Base-by-base conservation (phyloP, 2,888 invertebrate species). In the Pristionchus entomophagus region DNA sequence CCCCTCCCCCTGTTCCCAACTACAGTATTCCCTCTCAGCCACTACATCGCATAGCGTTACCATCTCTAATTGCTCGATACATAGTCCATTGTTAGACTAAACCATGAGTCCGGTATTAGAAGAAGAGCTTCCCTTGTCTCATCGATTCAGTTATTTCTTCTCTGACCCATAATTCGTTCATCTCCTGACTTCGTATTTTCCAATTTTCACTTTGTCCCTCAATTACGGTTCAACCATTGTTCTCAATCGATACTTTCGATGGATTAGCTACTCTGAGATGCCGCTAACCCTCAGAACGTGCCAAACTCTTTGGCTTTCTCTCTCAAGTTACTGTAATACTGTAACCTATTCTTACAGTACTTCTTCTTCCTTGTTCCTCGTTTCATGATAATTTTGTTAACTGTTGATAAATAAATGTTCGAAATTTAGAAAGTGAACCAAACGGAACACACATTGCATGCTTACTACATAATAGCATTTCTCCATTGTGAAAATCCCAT, bases 131-230 rank as follows among this genome's bases (percentile, higher is more conserved):
- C n/a, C n/a, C n/a, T n/a, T n/a, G n/a, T n/a, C n/a, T n/a, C n/a
- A n/a, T n/a, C n/a, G n/a, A n/a, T n/a, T n/a, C n/a, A n/a, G 41
- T 32, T 12, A n/a, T 19, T 51, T 32, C 51, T 32, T 19, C 35
- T 45, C 45, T 69, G 38, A 22, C 38, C 69, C 49, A 26, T 51
- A 26, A 53, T 78, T 32, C 41, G 51, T 78, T 49, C 78, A 6
- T 78, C 78, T 78, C 78, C 29, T 53, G 49, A 53, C 51, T 78
- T 51, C 35, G 32, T 78, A 78, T 22, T 78, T 53, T 53, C n/a
- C n/a, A n/a, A n/a, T 26, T 17, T 41, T 53, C 78, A 49, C 78
- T 53, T 78, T 29, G 49, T 78, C 78, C 22, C 29, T 65, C 65
- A 29, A n/a, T 51, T 73, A 73, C 73, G 73, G 73, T 73, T 45